Conservation (phyloP, 1,140 invertebrate genomes). For the Drosophila nebulosa region DNA sequence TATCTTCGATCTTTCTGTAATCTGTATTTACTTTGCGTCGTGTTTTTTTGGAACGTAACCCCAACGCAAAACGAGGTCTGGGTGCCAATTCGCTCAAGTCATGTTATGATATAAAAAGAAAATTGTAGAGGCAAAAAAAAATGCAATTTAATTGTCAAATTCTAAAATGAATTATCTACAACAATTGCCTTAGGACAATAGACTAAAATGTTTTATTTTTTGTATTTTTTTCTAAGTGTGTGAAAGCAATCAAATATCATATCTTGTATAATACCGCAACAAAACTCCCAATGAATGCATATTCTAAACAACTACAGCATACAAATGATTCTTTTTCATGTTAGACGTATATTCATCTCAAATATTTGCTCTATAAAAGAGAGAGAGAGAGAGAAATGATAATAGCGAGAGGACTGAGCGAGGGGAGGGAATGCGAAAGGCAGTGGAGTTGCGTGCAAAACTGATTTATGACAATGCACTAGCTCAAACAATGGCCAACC, state of each 20-base stretch:
- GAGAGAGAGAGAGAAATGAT: too few species aligned
- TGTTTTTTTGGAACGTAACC: too few species aligned
- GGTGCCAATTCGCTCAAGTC: too few species aligned
- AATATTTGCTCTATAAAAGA: conserved; percentile 20
- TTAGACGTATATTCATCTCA: conserved; percentile 10
- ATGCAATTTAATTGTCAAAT: too few species aligned
- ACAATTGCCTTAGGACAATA: too few species aligned
- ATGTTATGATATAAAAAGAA: too few species aligned
- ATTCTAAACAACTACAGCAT: not conserved
- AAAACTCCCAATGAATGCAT: not conserved
- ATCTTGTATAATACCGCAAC: not conserved
- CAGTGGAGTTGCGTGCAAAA: not conserved
- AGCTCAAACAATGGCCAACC: conserved; percentile 2
- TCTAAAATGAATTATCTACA: too few species aligned
- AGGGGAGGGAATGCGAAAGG: not conserved
- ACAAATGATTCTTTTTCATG: not conserved
- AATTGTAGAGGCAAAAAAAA: too few species aligned
- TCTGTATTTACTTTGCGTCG: too few species aligned
- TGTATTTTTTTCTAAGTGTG: not conserved
- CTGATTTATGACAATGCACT: conserved; percentile 9
- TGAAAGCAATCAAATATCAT: not conserved
- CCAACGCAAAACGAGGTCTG: too few species aligned
- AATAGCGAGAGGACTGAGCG: not conserved
- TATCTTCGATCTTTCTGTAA: too few species aligned
- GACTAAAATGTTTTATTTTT: not conserved